Evolutionary conservation across 2,113 vertebrate genomes (phyloP).

Genomic region (Aspiorhynchus laticeps): DNA sequence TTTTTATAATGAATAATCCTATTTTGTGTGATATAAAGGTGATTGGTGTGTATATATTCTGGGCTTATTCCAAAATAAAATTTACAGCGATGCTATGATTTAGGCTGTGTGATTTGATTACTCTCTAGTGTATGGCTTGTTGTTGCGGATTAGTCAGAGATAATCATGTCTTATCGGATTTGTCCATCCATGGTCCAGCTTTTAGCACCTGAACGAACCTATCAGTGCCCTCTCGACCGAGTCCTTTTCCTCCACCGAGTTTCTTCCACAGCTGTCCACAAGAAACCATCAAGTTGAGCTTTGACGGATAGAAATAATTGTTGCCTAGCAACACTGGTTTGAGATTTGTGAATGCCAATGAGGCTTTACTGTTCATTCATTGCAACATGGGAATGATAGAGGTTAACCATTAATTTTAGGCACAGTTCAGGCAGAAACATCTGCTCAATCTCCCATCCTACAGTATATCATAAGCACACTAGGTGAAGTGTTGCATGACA

Average conservation of each 20-base stretch:
- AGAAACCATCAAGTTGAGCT: slow-evolving; percentile 14
- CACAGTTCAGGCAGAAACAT: slow-evolving; percentile 39
- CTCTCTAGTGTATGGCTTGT: background rate
- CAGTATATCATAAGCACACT: slow-evolving; percentile 4
- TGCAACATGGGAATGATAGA: slow-evolving; percentile 26
- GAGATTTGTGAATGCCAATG: slow-evolving; percentile 33
- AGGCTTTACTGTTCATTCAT: slow-evolving; percentile 39
- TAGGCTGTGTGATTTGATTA: slow-evolving; percentile 1
- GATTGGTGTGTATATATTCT: background rate
- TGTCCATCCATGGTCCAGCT: background rate
- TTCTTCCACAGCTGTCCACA: slow-evolving; percentile 15
- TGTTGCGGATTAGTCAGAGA: slow-evolving; percentile 14
- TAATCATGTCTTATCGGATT: background rate
- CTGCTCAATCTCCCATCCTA: slow-evolving; percentile 45
- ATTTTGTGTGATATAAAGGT: background rate
- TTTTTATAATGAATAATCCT: background rate
- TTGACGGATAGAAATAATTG: slow-evolving; percentile 32
- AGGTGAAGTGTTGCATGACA: background rate
- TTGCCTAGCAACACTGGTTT: slow-evolving; percentile 52
- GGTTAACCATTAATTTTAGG: slow-evolving; percentile 52
- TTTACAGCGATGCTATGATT: background rate
- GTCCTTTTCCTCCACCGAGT: background rate
- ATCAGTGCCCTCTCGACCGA: background rate
- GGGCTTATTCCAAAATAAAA: background rate
- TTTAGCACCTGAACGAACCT: background rate